phyloP scores from a whole-genome alignment of 2,888 invertebrate genomes.

The Spatulosminthurus flaviceps region DNA sequence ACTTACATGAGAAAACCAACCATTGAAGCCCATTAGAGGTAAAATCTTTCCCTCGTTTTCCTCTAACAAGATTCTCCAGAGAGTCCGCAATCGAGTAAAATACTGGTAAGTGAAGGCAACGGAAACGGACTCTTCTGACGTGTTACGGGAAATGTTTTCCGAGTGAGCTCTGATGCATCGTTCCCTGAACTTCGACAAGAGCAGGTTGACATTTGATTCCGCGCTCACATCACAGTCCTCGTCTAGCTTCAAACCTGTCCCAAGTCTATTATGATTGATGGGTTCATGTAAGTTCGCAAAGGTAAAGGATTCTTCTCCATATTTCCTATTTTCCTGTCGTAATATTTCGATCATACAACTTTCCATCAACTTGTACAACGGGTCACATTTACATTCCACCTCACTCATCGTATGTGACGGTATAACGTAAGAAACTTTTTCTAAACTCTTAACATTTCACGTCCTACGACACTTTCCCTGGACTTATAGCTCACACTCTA shows the following conservation, averaged over 20 bases:
- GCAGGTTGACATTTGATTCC: constrained; percentile 14
- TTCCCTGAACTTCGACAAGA: constrained; percentile 22
- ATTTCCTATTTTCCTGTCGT: neutral
- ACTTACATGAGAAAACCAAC: constrained; percentile 13
- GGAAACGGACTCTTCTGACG: neutral
- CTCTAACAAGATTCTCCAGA: constrained; percentile 12
- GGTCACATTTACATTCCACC: constrained; percentile 33
- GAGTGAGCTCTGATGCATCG: constrained; percentile 23
- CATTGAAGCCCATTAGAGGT: constrained; percentile 1
- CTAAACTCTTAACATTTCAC: neutral
- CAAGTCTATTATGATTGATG: neutral
- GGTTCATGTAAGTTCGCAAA: neutral
- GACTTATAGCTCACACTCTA: no score
- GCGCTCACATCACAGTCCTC: neutral
- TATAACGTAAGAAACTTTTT: no score
- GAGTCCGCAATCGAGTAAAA: neutral
- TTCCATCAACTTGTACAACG: constrained; percentile 29
- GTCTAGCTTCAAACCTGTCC: neutral
- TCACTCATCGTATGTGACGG: no score
- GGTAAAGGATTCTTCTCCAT: neutral
- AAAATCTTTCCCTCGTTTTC: constrained; percentile 5
- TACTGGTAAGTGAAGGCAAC: constrained; percentile 2
- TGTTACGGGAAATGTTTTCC: neutral
- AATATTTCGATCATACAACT: neutral
- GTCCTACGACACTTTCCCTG: no score